Evolutionary conservation across 2,113 vertebrate genomes (phyloP).

Genomic region (Tonatia bakeri): DNA sequence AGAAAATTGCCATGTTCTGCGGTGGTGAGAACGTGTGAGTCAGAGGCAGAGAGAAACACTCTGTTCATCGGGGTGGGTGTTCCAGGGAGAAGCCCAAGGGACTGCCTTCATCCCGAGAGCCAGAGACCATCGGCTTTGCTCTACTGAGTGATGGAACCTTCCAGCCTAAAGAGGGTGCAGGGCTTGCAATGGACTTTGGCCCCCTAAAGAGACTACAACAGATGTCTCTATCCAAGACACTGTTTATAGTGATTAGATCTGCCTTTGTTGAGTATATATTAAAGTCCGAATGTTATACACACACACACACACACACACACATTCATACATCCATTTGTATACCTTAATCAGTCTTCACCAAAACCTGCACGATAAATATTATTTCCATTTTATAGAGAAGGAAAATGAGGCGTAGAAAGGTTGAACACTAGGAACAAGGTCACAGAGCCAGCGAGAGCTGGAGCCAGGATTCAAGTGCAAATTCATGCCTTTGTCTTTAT

Average conservation of each 20-base stretch:
- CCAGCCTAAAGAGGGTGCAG: background rate
- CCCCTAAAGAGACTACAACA: background rate
- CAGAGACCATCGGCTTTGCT: background rate
- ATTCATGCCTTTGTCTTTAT: background rate
- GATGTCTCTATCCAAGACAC: background rate
- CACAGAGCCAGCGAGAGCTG: background rate
- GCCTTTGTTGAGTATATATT: background rate
- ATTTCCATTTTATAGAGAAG: background rate
- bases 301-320: background rate
- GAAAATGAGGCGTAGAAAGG: background rate
- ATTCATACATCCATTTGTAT: too few species aligned
- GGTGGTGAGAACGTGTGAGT: slow-evolving; percentile 44
- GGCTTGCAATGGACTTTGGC: background rate
- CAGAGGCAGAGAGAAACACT: slow-evolving; percentile 32
- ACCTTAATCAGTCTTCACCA: background rate
- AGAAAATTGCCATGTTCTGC: slow-evolving; percentile 47
- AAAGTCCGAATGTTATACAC: background rate
- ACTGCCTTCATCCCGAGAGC: background rate
- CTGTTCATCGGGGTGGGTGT: background rate
- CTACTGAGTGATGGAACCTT: background rate
- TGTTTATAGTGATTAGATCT: background rate
- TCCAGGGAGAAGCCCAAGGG: background rate
- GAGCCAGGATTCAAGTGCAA: background rate
- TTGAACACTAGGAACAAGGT: background rate
- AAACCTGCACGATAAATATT: background rate